Conservation (phyloP, 2,888 invertebrate species). For the Thymelicus lineola region DNA sequence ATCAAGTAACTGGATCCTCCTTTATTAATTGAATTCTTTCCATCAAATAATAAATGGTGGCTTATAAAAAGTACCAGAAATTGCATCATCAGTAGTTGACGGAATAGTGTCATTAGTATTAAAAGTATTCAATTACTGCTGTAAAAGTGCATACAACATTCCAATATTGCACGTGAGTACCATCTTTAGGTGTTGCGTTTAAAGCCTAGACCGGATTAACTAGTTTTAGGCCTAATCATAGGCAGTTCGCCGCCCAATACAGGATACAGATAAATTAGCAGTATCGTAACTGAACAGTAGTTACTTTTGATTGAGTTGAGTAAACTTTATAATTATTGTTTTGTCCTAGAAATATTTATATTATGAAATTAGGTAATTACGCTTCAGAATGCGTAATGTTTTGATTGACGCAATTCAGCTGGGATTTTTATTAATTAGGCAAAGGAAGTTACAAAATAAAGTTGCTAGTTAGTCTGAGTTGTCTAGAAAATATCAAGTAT, state of each 20-base stretch:
- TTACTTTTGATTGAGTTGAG: constrained; percentile 22
- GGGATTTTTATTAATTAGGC: too few relatives aligned
- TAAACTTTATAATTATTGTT: constrained; percentile 1
- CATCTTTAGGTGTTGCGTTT: constrained; percentile 20
- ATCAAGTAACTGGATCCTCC: too few relatives aligned
- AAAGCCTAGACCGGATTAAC: constrained; percentile 6
- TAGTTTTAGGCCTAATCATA: constrained; percentile 15
- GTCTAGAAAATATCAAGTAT: too few relatives aligned
- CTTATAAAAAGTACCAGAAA: background rate
- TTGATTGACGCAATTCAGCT: too few relatives aligned
- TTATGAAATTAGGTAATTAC: background rate
- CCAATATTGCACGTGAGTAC: background rate
- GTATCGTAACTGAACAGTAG: constrained; percentile 14
- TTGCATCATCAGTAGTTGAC: too few relatives aligned
- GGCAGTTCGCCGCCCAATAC: background rate
- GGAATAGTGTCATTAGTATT: constrained; percentile 10
- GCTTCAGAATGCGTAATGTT: too few relatives aligned
- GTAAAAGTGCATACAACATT: constrained; percentile 15
- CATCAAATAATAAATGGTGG: too few relatives aligned
- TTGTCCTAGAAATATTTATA: background rate
- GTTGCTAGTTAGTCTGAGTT: too few relatives aligned
- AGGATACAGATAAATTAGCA: constrained; percentile 20
- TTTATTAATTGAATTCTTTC: too few relatives aligned
- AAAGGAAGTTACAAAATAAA: too few relatives aligned
- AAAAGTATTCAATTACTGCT: background rate